Conservation (phyloP, 2,888 invertebrate genomes). For the Diadromus collaris region DNA sequence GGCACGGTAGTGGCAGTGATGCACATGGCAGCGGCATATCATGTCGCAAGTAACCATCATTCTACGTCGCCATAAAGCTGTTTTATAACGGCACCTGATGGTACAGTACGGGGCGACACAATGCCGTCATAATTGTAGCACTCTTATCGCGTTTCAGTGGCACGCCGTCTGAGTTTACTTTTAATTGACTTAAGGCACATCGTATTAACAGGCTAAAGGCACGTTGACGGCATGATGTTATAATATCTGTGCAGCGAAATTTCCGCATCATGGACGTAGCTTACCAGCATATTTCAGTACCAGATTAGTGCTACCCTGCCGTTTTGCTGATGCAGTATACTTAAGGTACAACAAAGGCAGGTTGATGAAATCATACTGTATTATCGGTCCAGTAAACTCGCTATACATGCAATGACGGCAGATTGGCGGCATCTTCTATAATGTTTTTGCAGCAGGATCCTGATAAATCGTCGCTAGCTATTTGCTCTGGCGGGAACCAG, state of each 20-base stretch:
- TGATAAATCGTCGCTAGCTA: background rate
- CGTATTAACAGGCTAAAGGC: background rate
- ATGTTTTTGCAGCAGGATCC: background rate
- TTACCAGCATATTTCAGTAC: background rate
- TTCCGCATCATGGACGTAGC: background rate
- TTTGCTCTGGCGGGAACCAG: background rate
- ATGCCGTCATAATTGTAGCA: background rate
- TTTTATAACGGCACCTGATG: background rate
- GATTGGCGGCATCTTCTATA: background rate
- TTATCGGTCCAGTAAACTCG: background rate
- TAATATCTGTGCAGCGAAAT: background rate
- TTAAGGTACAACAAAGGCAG: background rate
- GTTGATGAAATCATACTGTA: background rate
- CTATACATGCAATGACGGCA: background rate
- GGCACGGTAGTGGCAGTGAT: background rate
- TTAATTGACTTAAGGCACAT: background rate
- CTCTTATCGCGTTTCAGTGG: constrained; percentile 1
- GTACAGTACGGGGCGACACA: background rate
- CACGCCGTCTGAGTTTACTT: background rate
- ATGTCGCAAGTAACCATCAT: constrained; percentile 1
- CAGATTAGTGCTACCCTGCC: background rate
- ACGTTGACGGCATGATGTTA: background rate
- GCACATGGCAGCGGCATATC: background rate
- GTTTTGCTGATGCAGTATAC: background rate
- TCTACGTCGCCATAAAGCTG: constrained; percentile 17